phyloP scores from a whole-genome alignment of 1,140 invertebrate species.

The Eupristina koningsbergeri region DNA sequence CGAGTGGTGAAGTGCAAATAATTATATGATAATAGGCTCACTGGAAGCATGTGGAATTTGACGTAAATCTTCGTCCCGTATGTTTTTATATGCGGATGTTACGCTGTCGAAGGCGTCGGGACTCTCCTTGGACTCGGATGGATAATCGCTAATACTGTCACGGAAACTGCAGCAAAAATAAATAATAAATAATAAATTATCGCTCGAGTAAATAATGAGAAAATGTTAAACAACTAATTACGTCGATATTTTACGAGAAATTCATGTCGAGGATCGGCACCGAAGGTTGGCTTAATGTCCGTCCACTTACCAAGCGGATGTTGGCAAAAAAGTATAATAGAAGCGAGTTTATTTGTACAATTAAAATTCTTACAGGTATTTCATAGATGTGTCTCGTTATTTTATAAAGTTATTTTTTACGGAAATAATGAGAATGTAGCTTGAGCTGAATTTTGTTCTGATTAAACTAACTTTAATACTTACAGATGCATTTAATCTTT shows the following conservation, averaged over 20 bases:
- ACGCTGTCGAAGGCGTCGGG: slow-evolving; percentile 76
- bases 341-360: slow-evolving; percentile 20
- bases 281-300: slow-evolving; percentile 3
- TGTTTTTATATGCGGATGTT: slow-evolving; percentile 77
- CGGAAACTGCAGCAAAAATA: slow-evolving; percentile 58
- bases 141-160: slow-evolving; percentile 76
- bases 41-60: slow-evolving; percentile 77
- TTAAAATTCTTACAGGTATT: slow-evolving; percentile 8
- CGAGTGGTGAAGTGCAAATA: too few relatives aligned
- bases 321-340: slow-evolving; percentile 11
- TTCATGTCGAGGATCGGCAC: neutral
- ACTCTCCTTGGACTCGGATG: slow-evolving; percentile 74
- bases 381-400: neutral
- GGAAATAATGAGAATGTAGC: neutral
- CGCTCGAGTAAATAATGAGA: neutral
- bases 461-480: neutral
- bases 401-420: neutral
- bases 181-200: neutral
- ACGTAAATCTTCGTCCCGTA: slow-evolving; percentile 75
- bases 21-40: slow-evolving; percentile 64
- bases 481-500: too few relatives aligned
- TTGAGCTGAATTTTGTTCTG: neutral
- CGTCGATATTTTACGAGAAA: neutral
- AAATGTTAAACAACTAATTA: slow-evolving; percentile 27
- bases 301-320: neutral